Conservation (phyloP, 2,797 vertebrate species). For the Acrossocheilus wenchowensis region DNA sequence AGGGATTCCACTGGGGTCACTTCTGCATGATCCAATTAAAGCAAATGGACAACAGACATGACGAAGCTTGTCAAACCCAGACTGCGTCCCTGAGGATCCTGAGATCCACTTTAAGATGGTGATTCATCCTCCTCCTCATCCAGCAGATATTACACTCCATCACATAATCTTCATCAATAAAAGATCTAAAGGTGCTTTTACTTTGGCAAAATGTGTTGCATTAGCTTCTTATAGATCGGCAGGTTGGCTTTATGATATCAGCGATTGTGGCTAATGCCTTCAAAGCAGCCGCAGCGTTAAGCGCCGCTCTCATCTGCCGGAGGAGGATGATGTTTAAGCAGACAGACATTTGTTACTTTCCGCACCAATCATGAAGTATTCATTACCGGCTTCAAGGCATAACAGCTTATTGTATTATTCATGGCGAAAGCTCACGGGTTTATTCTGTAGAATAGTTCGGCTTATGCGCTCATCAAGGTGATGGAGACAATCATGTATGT, state of each 20-base stretch:
- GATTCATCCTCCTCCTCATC: not conserved
- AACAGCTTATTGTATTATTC: conserved; percentile 40
- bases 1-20: not conserved
- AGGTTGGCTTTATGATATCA: conserved; percentile 30
- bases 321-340: conserved; percentile 18
- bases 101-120: conserved; percentile 3
- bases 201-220: conserved; percentile 24
- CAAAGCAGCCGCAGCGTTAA: not conserved
- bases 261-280: conserved; percentile 2
- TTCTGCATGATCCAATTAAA: not conserved
- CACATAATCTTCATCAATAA: conserved; percentile 35
- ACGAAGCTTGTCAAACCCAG: not conserved
- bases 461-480: conserved; percentile 13
- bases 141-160: conserved; percentile 23
- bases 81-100: not conserved
- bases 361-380: conserved; percentile 37
- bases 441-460: not conserved
- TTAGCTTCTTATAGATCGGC: conserved; percentile 28
- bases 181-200: conserved; percentile 26
- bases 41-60: not conserved
- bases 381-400: conserved; percentile 31
- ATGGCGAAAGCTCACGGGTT: conserved; percentile 11
- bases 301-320: not conserved
- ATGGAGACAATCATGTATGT: conserved; percentile 24
- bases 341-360: conserved; percentile 31